Base-by-base conservation (phyloP, 2,888 invertebrate genomes). In the Eumacrocentrus americanus region DNA sequence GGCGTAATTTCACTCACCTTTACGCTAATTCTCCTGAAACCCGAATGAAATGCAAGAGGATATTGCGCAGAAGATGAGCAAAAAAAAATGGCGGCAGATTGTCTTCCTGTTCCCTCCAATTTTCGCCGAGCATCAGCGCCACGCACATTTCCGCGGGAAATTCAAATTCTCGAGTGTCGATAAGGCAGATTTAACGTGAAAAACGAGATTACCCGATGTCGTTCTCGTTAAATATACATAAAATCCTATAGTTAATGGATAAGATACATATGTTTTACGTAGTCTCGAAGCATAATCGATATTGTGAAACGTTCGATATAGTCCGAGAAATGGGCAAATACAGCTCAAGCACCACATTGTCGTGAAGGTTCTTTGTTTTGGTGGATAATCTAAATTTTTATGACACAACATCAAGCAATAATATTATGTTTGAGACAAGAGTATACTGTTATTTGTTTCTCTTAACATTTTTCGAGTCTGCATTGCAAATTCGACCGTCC, bases 401-500 rank as follows among this genome's bases (percentile, higher is more conserved):
- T 54, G 40, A 34, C 53, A 40, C 42, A 50, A 20, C 57, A 44
- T 50, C 54, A 38, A 64, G 60, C 58, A 64, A 65, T 64, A 66
- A 72, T 79, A 80, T 75, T 78, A 86, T 86, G 86, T 83, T 81
- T 81, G 82, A 82, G 73, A 83, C 83, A 81, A 82, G 83, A 77
- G 82, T 87, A 82, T 86, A 86, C 84, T 85, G 85, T 85, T 87
- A 86, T 82, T 82, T 89, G 81, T 84, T 88, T 83, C 79, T 87
- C 80, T 83, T 89, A 82, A 87, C 86, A 74, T 83, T 89, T 79
- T 82, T 89, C 80, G 87, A 88, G 83, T 84, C 86, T 79, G 85
- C 88, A 69, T 84, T 86, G 73, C 87, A 88, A 81, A 88, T 87
- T 68, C 87, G 87, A 81, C 84, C 88, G 82, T 87, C 89, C 82